Evolutionary conservation across 1,140 invertebrate species (phyloP).

Genomic region (Heterodera schachtii): DNA sequence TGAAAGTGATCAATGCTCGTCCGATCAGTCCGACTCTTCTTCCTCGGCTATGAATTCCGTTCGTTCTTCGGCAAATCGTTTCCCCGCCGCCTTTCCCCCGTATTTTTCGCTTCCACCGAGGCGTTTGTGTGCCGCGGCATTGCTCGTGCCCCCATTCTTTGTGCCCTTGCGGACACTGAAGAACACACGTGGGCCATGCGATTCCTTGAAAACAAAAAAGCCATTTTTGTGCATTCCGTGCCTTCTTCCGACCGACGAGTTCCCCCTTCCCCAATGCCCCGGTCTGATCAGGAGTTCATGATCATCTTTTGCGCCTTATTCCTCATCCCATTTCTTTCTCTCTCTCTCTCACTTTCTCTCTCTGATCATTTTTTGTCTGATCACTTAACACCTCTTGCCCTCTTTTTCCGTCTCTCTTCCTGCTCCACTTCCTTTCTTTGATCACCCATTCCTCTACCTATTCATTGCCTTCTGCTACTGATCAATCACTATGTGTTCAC

Average conservation of each 20-base stretch:
- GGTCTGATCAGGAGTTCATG: no score
- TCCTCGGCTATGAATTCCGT: conserved; percentile 6
- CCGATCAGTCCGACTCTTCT: conserved; percentile 10
- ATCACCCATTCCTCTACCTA: no score
- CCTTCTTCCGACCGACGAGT: not conserved
- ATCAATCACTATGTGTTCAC: no score
- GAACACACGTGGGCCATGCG: not conserved
- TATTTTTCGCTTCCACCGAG: not conserved
- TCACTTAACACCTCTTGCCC: no score
- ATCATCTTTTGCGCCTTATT: no score
- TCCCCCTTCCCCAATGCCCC: no score
- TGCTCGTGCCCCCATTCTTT: not conserved
- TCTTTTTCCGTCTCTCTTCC: no score
- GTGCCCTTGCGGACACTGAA: conserved; percentile 13
- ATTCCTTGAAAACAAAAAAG: not conserved
- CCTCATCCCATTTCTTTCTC: no score
- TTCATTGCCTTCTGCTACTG: no score
- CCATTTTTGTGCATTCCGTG: not conserved
- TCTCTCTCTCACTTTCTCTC: no score
- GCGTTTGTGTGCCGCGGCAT: not conserved
- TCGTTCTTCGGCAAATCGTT: not conserved
- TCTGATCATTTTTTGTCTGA: no score
- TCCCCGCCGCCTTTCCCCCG: not conserved
- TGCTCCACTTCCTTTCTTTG: no score
- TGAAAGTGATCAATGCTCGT: not conserved